Percentiles rank a stretch among this genome's conserved stretches.
Conservation (phyloP, 2,113 vertebrate genomes). For the Azemiops feae region DNA sequence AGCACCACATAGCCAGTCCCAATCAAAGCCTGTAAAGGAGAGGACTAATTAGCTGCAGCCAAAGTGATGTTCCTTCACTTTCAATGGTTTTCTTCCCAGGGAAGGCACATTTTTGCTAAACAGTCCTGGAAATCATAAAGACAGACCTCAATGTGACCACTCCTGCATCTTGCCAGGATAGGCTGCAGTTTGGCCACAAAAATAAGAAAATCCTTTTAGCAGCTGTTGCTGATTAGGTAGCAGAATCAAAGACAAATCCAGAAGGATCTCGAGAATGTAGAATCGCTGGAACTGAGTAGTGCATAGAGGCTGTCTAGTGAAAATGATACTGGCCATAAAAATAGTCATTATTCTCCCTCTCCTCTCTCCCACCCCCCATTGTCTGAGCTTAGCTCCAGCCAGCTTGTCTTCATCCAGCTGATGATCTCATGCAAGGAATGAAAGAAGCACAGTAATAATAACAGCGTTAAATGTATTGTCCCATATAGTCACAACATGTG, state of each 20-base stretch:
- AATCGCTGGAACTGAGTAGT: not conserved
- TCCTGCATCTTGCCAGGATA: not conserved
- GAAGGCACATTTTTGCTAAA: not conserved
- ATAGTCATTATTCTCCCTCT: not conserved
- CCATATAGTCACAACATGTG: not conserved
- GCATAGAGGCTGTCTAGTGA: not conserved
- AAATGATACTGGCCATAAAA: constrained; percentile 8
- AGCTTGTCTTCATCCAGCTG: not conserved
- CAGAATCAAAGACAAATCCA: not conserved
- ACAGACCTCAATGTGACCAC: not conserved
- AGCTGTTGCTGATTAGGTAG: constrained; percentile 17
- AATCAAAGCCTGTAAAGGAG: not conserved
- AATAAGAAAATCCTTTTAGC: not conserved
- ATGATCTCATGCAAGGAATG: constrained; percentile 21
- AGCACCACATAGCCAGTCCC: not conserved
- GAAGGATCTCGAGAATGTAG: not conserved
- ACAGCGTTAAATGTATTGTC: not conserved
- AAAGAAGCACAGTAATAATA: constrained; percentile 18
- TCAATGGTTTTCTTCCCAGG: not conserved
- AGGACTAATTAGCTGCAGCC: not conserved
- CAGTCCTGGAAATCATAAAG: constrained; percentile 3
- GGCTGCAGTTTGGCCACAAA: not conserved
- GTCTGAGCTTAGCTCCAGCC: not conserved
- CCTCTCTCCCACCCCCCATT: not conserved
- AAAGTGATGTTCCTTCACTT: not conserved